Conservation (phyloP, 2,797 vertebrate genomes). For the Pangasius krempfi region DNA sequence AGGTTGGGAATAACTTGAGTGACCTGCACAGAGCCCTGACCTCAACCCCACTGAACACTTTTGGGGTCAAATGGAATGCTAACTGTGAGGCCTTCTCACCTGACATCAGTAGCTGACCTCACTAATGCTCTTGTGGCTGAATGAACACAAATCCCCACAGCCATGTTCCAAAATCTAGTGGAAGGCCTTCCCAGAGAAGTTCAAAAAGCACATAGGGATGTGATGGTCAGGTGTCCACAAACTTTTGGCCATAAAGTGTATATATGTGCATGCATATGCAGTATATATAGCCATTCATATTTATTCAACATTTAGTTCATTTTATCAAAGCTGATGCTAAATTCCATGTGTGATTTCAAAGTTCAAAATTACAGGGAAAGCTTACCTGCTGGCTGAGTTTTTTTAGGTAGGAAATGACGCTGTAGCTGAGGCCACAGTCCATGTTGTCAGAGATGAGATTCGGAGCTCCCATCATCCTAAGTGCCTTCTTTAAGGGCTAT, state of each 20-base stretch:
- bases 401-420: slow-evolving; percentile 98
- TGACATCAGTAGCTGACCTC: neutral
- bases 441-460: slow-evolving; percentile 97
- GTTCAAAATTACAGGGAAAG: neutral
- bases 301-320: neutral
- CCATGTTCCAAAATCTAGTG: neutral
- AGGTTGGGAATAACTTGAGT: neutral
- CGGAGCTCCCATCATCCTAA: slow-evolving; percentile 99
- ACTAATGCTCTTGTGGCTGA: neutral
- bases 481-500: slow-evolving; percentile 97
- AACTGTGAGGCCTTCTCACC: neutral
- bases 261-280: neutral
- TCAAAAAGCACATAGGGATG: neutral
- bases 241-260: neutral
- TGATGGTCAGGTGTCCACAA: slow-evolving; percentile 1
- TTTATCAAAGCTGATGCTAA: neutral
- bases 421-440: slow-evolving; percentile 98
- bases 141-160: neutral
- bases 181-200: neutral
- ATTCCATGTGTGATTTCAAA: neutral
- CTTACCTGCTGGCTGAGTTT: slow-evolving; percentile 99
- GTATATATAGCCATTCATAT: neutral
- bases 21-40: neutral
- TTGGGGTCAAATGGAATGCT: neutral
- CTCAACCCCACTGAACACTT: neutral